A percentile compares a stretch with the other conserved stretches of the same genome.
Evolutionary conservation across 1,140 invertebrate species (phyloP).

Genomic region (Drosophila guanche): DNA sequence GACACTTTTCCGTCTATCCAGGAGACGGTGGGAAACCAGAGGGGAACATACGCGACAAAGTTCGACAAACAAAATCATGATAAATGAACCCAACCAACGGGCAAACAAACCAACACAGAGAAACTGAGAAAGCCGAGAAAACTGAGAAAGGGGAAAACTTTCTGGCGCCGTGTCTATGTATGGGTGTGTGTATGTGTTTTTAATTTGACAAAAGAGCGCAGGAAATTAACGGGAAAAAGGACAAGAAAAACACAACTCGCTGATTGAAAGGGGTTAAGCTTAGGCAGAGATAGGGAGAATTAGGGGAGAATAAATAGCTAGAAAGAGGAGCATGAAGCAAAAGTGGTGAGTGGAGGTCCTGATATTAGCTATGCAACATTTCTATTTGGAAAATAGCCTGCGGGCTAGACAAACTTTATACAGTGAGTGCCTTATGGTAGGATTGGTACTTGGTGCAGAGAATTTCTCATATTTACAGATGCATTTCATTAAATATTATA

Average conservation of each 20-base stretch:
- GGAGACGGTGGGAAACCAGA: constrained; percentile 20
- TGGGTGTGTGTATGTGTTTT: constrained; percentile 44
- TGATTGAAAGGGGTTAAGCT: constrained; percentile 72
- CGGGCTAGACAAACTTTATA: constrained; percentile 12
- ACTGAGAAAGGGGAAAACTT: constrained; percentile 37
- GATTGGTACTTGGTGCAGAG: too few relatives aligned
- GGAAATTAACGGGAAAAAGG: constrained; percentile 72
- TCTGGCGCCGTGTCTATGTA: constrained; percentile 13
- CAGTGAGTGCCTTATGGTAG: too few relatives aligned
- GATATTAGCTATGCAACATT: neutral
- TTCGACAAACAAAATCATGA: constrained; percentile 81
- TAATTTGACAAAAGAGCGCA: constrained; percentile 74
- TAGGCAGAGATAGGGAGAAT: constrained; percentile 4
- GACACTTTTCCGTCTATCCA: constrained; percentile 75
- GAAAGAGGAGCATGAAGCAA: neutral
- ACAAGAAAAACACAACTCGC: constrained; percentile 71
- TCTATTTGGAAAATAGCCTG: constrained; percentile 23
- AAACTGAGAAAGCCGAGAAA: constrained; percentile 3
- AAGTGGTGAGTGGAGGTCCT: neutral
- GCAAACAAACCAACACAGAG: constrained; percentile 42
- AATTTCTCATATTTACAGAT: too few relatives aligned
- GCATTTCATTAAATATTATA: too few relatives aligned
- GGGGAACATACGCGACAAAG: constrained; percentile 52
- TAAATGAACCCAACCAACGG: constrained; percentile 76
- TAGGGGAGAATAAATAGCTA: neutral